These are phyloP conservation scores for Amphipyra tragopoginis DNA, from an alignment of 2,888 invertebrate species.

Conservation along the genomic window DNA sequence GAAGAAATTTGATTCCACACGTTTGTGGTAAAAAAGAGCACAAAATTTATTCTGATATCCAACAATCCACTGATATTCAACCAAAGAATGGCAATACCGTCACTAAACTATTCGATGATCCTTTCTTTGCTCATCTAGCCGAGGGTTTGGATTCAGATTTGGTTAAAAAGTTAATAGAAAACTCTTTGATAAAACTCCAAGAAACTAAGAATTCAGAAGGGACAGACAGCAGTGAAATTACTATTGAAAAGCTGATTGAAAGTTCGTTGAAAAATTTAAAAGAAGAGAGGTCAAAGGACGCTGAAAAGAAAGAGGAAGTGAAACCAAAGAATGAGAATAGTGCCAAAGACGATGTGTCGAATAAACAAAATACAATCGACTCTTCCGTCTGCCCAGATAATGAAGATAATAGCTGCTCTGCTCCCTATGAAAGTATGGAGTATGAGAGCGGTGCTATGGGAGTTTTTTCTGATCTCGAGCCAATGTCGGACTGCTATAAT, in stretches of 20 bases:
- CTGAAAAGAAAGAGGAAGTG: constrained; percentile 55
- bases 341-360: constrained; percentile 64
- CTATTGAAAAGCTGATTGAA: constrained; percentile 88
- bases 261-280: constrained; percentile 84
- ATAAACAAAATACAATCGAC: constrained; percentile 67
- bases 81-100: constrained; percentile 86
- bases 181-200: constrained; percentile 91
- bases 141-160: constrained; percentile 91
- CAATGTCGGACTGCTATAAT: constrained; percentile 93
- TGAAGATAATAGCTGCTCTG: constrained; percentile 91
- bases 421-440: constrained; percentile 94
- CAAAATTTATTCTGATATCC: constrained; percentile 51
- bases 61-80: constrained; percentile 53
- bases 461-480: constrained; percentile 88
- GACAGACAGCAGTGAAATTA: constrained; percentile 82
- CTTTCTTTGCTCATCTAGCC: constrained; percentile 91
- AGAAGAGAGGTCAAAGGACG: constrained; percentile 71
- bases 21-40: constrained; percentile 92
- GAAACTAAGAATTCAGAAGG: constrained; percentile 85
- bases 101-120: constrained; percentile 91
- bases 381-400: constrained; percentile 73
- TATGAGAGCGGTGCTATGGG: constrained; percentile 90
- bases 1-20: constrained; percentile 93
- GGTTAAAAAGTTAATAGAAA: constrained; percentile 91
- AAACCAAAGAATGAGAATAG: constrained; percentile 69